Base-by-base conservation (phyloP, 92 coral and sea anemone species). In the Heliopora coerulea region DNA sequence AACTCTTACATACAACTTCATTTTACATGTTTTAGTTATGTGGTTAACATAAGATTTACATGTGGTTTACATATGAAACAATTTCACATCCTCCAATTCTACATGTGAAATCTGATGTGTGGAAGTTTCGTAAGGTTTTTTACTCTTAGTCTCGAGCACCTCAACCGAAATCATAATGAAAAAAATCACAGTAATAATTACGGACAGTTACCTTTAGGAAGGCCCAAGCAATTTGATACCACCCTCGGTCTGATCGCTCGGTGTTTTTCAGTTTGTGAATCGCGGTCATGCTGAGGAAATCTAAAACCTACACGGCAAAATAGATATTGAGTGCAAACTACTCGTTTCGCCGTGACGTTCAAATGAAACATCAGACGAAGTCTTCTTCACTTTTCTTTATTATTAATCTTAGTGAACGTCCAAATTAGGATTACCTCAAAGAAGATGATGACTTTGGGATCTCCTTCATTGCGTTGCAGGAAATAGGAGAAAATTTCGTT, bases 141-240 rank as follows among this genome's bases (percentile, higher is more conserved):
- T n/a, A n/a, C n/a, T n/a, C n/a, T n/a, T n/a, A n/a, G n/a, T n/a
- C n/a, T n/a, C n/a, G n/a, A n/a, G n/a, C n/a, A n/a, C n/a, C n/a
- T n/a, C n/a, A n/a, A n/a, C n/a, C n/a, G n/a, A n/a, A n/a, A n/a
- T n/a, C n/a, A n/a, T n/a, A n/a, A n/a, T n/a, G n/a, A n/a, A n/a
- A n/a, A n/a, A n/a, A n/a, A n/a, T n/a, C n/a, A n/a, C n/a, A n/a
- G n/a, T n/a, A n/a, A n/a, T n/a, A n/a, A n/a, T n/a, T n/a, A n/a
- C n/a, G n/a, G n/a, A n/a, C n/a, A n/a, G 32, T 32, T 75, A 90
- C 99, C 86, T 95, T 95, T 52, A 95, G 88, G 62, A 95, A 95
- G 10, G 96, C 99, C 99, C 99, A 95, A 0, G 99, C 96, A 19
- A 95, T 85, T 6, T 88, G 99, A 54, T 95, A 95, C 99, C 99